These are phyloP conservation scores for Siniperca undulata DNA, from an alignment of 2,797 vertebrate genomes.

Conservation along the genomic window DNA sequence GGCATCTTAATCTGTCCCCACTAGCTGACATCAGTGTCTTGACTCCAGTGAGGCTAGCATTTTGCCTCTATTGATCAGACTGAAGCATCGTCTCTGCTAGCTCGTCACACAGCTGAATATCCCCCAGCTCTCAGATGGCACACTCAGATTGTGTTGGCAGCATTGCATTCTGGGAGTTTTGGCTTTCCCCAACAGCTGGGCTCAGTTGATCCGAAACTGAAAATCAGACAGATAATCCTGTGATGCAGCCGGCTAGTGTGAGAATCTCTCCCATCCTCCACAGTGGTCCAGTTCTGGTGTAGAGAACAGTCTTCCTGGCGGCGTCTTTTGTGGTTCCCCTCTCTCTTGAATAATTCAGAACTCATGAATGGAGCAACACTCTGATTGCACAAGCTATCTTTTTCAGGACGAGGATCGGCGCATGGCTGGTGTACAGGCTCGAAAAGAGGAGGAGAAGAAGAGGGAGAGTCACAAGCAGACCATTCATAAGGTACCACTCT, in stretches of 20 bases:
- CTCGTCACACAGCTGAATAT: constrained; percentile 57
- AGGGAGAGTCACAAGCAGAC: constrained; percentile 94
- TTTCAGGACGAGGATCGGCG: constrained; percentile 98
- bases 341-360: constrained; percentile 70
- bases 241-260: constrained; percentile 68
- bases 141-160: constrained; percentile 71
- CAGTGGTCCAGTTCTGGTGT: constrained; percentile 44
- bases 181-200: constrained; percentile 81
- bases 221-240: constrained; percentile 81
- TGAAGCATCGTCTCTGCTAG: constrained; percentile 24
- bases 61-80: constrained; percentile 52
- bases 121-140: constrained; percentile 58
- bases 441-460: constrained; percentile 98
- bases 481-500: constrained; percentile 91
- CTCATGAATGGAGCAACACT: constrained; percentile 71
- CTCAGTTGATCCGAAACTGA: constrained; percentile 70
- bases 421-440: constrained; percentile 92
- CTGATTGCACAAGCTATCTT: constrained; percentile 71
- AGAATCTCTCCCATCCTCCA: constrained; percentile 57
- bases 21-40: constrained; percentile 21
- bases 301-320: constrained; percentile 37
- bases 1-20: neutral
- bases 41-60: constrained; percentile 2
- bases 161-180: constrained; percentile 83
- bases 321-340: constrained; percentile 59